Conservation (phyloP, 2,113 vertebrate species). For the Oxygymnocypris stewartii region DNA sequence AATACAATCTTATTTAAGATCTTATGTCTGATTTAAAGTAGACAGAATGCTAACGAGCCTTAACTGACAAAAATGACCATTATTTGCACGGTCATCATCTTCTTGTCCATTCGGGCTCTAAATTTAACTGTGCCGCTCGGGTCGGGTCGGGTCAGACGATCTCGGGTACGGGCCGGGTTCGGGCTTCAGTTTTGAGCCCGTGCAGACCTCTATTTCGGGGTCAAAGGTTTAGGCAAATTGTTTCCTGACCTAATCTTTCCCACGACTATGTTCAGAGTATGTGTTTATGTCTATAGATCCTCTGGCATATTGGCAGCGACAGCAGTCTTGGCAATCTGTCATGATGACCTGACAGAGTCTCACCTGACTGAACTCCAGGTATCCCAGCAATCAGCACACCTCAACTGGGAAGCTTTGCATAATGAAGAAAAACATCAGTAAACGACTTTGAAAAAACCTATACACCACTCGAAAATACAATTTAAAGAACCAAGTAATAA, state of each 20-base stretch:
- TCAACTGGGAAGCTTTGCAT: background rate
- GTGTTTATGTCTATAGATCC: constrained; percentile 1
- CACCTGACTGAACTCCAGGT: constrained; percentile 30
- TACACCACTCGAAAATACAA: background rate
- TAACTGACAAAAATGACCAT: too few species aligned
- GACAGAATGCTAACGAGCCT: too few species aligned
- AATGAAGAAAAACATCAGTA: background rate
- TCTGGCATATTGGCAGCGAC: constrained; percentile 23
- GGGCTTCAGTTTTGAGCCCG: too few species aligned
- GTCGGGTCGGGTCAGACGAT: too few species aligned
- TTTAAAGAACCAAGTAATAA: background rate
- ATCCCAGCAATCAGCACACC: constrained; percentile 21
- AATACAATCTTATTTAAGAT: too few species aligned
- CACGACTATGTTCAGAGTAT: background rate
- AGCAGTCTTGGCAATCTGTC: constrained; percentile 36
- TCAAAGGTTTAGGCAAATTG: constrained; percentile 35
- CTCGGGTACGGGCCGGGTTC: too few species aligned
- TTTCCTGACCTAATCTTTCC: constrained; percentile 40
- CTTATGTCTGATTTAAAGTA: too few species aligned
- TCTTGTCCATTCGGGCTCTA: too few species aligned
- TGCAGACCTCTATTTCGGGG: background rate
- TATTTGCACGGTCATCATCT: too few species aligned
- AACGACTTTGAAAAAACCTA: background rate
- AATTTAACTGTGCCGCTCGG: too few species aligned
- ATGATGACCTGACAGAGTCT: constrained; percentile 13